phyloP scores from a whole-genome alignment of 2,888 invertebrate species.

The Drosophila incognita region DNA sequence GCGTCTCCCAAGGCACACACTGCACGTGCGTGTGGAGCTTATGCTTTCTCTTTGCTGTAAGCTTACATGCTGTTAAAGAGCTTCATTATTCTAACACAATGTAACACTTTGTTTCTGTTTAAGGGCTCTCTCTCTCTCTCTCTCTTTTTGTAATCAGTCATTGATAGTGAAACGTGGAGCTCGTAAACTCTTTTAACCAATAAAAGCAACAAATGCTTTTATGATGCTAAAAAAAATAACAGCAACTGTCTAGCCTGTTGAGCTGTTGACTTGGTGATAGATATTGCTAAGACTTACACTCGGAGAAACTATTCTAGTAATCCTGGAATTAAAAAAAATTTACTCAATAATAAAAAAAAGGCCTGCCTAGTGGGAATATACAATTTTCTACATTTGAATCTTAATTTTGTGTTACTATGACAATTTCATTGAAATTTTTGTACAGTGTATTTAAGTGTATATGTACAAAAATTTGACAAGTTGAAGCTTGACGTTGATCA shows the following conservation, averaged over 20 bases:
- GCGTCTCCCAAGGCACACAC: slow-evolving; percentile 20
- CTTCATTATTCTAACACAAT: slow-evolving; percentile 34
- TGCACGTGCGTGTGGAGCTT: slow-evolving; percentile 65
- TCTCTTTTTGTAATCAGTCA: slow-evolving; percentile 54
- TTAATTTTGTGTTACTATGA: neutral
- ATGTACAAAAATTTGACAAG: slow-evolving; percentile 43
- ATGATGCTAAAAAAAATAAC: slow-evolving; percentile 16
- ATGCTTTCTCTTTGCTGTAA: slow-evolving; percentile 49
- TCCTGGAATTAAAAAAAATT: neutral
- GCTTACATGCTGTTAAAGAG: slow-evolving; percentile 41
- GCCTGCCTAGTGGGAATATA: neutral
- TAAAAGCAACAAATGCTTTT: slow-evolving; percentile 46
- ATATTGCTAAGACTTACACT: slow-evolving; percentile 36
- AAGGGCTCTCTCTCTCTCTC: neutral
- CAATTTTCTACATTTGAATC: neutral
- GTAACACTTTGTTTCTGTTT: slow-evolving; percentile 43
- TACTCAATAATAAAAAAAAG: neutral
- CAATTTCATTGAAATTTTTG: slow-evolving; percentile 1
- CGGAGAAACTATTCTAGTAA: neutral
- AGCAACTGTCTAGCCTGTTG: slow-evolving; percentile 1
- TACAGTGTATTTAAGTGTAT: slow-evolving; percentile 13
- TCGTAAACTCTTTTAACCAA: slow-evolving; percentile 29
- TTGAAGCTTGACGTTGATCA: slow-evolving; percentile 43
- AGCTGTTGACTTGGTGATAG: slow-evolving; percentile 48
- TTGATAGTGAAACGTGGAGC: slow-evolving; percentile 24